These are phyloP conservation scores for Nemoura dubitans DNA, from an alignment of 2,888 invertebrate genomes.

Conservation along the genomic window DNA sequence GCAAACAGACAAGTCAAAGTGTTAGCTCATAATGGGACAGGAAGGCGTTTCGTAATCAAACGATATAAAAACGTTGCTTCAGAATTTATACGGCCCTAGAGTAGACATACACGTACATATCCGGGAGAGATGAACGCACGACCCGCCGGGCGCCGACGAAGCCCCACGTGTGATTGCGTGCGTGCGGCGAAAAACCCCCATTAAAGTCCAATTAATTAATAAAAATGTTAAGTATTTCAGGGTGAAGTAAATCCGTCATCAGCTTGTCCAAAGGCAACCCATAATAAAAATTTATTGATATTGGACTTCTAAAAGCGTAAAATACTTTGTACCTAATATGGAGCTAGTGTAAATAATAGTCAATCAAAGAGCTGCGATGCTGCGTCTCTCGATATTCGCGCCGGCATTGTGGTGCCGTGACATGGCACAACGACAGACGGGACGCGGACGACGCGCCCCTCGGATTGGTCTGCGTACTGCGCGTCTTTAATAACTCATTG, in stretches of 20 bases:
- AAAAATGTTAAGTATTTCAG: neutral
- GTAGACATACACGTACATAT: no score
- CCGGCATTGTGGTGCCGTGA: neutral
- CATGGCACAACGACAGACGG: neutral
- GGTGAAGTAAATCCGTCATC: neutral
- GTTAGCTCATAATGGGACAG: neutral
- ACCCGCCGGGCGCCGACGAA: no score
- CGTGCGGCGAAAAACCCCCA: neutral
- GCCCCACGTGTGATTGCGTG: no score
- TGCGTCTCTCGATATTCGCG: neutral
- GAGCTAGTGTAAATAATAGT: conserved; percentile 3
- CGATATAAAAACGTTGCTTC: neutral
- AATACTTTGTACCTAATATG: neutral
- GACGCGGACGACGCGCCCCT: neutral
- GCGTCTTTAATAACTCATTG: neutral
- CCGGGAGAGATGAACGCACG: no score
- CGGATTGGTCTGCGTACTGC: neutral
- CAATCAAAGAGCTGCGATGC: neutral
- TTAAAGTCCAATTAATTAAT: neutral
- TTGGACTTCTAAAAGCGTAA: neutral
- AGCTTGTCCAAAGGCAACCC: neutral
- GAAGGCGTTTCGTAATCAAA: neutral
- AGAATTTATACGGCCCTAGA: neutral
- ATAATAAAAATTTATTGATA: neutral
- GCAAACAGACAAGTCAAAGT: conserved; percentile 63